phyloP scores from a whole-genome alignment of 2,113 vertebrate genomes.

The Physeter macrocephalus region DNA sequence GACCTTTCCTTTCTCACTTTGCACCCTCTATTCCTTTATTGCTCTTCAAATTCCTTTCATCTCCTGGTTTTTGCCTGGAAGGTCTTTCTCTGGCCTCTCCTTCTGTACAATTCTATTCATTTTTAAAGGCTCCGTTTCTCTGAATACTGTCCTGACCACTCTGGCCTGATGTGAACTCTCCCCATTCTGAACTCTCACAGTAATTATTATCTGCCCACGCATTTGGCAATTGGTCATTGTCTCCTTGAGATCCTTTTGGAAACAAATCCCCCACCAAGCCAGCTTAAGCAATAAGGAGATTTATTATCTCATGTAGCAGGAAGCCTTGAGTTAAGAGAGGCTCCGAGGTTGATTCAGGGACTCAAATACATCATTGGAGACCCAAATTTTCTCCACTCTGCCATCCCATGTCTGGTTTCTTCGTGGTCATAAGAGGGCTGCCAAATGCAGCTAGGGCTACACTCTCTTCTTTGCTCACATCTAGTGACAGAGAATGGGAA shows the following conservation, averaged over 20 bases:
- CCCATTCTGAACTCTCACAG: conserved; percentile 9
- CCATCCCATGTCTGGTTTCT: neutral
- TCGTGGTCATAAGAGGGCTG: neutral
- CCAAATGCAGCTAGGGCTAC: neutral
- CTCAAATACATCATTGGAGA: neutral
- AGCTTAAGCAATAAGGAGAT: conserved; percentile 48
- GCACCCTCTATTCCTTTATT: neutral
- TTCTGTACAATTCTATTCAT: neutral
- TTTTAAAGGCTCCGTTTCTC: neutral
- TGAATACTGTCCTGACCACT: conserved; percentile 26
- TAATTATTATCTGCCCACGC: conserved; percentile 57
- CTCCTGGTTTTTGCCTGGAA: neutral
- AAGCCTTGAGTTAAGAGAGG: conserved; percentile 13
- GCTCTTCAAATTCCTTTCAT: neutral
- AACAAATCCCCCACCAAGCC: conserved; percentile 43
- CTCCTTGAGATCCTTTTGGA: conserved; percentile 45
- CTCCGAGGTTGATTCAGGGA: conserved; percentile 7
- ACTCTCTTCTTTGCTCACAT: neutral
- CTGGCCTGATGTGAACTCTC: conserved; percentile 51
- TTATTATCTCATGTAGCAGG: conserved; percentile 51
- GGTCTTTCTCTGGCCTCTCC: neutral
- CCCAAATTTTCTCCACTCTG: neutral
- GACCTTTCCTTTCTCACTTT: neutral
- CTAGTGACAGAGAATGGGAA: neutral
- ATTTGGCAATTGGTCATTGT: conserved; percentile 52